Evolutionary conservation across 1,140 invertebrate species (phyloP), one percentile per base, ranked within the genome.

Genomic region (Brachionus rotundiformis): DNA sequence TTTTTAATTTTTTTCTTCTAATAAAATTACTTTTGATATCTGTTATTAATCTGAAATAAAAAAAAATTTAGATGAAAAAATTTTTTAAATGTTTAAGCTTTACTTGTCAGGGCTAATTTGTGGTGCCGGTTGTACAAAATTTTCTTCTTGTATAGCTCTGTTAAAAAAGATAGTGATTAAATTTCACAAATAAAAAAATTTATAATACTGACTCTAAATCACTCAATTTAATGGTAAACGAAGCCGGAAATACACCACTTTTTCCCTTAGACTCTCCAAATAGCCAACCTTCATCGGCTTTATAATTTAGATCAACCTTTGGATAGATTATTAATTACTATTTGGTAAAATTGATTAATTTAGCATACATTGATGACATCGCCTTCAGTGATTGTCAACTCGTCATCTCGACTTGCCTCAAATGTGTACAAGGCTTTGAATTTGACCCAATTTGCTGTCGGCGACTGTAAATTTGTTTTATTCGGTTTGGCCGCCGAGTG

Each of bases 201-300:
- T 16, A 39, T 49, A n/a, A 1, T 13, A 6, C 71, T 31, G 41
- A 54, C 68, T 73, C 68, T 73, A 73, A 44, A 47, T 84, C 84
- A n/a, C 77, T 82, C 13, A 85, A 83, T 59, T 84, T 84, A 77
- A 87, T 86, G n/a, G 95, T 95, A 87, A 98, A 98, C 4, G 94
- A 94, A 88, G 97, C 94, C 3, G 97, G 96, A 89, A 98, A 98
- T 94, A 95, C 98, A n/a, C 96, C 96, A 5, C 92, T 92, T 83
- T 93, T 91, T 23, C 93, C 94, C 85, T 93, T 90, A 31, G 85
- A 83, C 85, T 95, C 93, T 3, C 97, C 97, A 83, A 94, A 94
- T 83, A 95, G 90, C 97, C 97, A 99, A n/a, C 96, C 96, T 8
- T 95, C 95, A 86, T 98, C 96, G 8, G 85, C 83, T 81, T 41